Evolutionary conservation across 2,797 vertebrate species (phyloP).

Genomic region (Tokudaia muenninki): DNA sequence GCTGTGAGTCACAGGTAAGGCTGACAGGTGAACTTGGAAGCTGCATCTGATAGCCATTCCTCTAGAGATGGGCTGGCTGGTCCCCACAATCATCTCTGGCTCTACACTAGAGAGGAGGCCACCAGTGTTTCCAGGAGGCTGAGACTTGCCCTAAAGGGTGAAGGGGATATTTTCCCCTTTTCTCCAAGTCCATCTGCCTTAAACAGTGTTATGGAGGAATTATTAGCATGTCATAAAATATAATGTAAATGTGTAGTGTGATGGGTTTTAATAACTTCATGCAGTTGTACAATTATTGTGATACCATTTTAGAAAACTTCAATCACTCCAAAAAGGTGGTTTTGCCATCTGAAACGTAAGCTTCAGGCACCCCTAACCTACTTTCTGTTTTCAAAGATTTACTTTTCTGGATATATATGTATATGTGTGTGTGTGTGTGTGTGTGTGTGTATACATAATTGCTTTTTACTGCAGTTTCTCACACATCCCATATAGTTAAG

Average conservation of each 20-base stretch:
- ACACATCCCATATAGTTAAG: constrained; percentile 12
- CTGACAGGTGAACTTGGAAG: neutral
- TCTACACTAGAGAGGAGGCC: neutral
- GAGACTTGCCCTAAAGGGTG: neutral
- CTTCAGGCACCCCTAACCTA: neutral
- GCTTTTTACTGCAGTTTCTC: constrained; percentile 22
- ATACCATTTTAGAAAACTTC: constrained; percentile 32
- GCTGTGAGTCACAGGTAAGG: neutral
- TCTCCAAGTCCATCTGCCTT: neutral
- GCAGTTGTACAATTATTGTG: neutral
- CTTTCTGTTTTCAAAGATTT: constrained; percentile 2
- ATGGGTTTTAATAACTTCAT: neutral
- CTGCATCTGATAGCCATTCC: too few species aligned
- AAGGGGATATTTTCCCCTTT: neutral
- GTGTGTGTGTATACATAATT: neutral
- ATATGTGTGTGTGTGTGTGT: neutral
- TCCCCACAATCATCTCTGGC: neutral
- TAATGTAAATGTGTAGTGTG: neutral
- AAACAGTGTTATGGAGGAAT: constrained; percentile 25
- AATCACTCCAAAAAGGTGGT: neutral
- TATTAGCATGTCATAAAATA: constrained; percentile 42
- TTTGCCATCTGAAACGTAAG: neutral
- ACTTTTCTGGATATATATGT: neutral
- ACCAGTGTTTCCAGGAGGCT: neutral
- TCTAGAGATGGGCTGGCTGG: neutral